Evolutionary conservation across 2,113 vertebrate species (phyloP).

Genomic region (Ictalurus punctatus): DNA sequence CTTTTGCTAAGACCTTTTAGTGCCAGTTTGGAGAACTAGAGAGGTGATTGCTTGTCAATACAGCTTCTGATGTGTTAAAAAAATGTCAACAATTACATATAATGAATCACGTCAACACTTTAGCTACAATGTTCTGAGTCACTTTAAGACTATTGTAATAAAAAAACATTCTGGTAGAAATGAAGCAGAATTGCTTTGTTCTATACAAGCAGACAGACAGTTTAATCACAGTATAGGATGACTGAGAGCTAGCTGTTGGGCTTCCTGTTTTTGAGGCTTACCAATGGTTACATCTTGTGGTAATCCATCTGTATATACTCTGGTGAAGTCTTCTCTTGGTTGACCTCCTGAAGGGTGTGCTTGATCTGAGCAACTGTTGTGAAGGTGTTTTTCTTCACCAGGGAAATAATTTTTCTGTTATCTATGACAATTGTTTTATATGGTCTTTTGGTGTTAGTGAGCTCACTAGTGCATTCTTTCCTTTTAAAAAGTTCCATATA

Average conservation of each 20-base stretch:
- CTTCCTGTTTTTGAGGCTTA: background rate
- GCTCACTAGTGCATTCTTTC: background rate
- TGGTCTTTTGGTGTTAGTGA: background rate
- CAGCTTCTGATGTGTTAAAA: too few species aligned
- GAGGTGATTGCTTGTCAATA: too few species aligned
- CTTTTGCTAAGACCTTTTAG: too few species aligned
- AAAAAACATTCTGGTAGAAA: background rate
- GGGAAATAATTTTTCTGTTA: background rate
- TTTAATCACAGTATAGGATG: background rate
- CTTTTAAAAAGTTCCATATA: background rate
- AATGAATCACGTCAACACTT: too few species aligned
- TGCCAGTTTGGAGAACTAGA: too few species aligned
- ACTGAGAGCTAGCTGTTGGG: too few species aligned
- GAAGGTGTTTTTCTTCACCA: background rate
- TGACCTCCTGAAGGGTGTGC: background rate
- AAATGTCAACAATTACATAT: too few species aligned
- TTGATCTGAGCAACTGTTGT: background rate
- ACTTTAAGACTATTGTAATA: background rate
- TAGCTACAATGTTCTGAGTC: too few species aligned
- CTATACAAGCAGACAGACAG: background rate
- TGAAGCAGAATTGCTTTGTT: background rate
- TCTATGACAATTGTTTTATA: background rate
- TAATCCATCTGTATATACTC: background rate
- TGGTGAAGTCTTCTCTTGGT: background rate
- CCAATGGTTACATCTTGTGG: background rate